Base-by-base conservation (phyloP, 2,888 invertebrate species). In the Caenorhabditis sp. region DNA sequence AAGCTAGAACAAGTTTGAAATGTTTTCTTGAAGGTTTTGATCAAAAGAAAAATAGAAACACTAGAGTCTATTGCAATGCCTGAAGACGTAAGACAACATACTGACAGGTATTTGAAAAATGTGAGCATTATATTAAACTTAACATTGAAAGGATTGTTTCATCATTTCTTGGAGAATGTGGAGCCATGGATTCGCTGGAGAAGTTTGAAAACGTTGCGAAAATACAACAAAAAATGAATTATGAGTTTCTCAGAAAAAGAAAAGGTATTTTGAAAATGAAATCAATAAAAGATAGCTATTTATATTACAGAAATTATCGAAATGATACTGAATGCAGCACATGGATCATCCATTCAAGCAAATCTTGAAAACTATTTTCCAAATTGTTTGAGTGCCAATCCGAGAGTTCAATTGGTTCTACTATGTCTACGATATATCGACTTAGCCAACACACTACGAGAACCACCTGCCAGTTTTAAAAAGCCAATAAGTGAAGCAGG, bases 351-450 rank as follows among this genome's bases (percentile, higher is more conserved):
- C 15, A 70, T 75, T 22, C 41, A 75, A 30, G 39, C 22, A 13
- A 56, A 41, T 46, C 17, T 75, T 5, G 45, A 63, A 2, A 24
- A 30, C 20, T 50, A 62, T n/a, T 75, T 70, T 24, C 68, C 68
- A 2, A 32, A 35, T 7, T 13, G 37, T 15, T 22, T 75, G 0
- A 35, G 45, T 1, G 8, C 15, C 6, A n/a, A 70, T 32, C 13
- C 45, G 3, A 30, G 35, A 39, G 53, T 70, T 3, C 62, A 63
- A 26, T 15, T 75, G 2, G 9, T 63, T 5, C 35, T 75, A 1
- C 15, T 56, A 3, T 75, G 75, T 20, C 30, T 75, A 6, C 27
- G 75, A 6, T 75, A 58, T n/a, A 70, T 75, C 4, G 75, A 75
- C 46, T 7, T 75, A 6, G 58, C 75, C 1, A 45, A 17, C 2